These are phyloP conservation scores for Dryomyza anilis DNA, from an alignment of 2,888 invertebrate species.

Conservation along the genomic window DNA sequence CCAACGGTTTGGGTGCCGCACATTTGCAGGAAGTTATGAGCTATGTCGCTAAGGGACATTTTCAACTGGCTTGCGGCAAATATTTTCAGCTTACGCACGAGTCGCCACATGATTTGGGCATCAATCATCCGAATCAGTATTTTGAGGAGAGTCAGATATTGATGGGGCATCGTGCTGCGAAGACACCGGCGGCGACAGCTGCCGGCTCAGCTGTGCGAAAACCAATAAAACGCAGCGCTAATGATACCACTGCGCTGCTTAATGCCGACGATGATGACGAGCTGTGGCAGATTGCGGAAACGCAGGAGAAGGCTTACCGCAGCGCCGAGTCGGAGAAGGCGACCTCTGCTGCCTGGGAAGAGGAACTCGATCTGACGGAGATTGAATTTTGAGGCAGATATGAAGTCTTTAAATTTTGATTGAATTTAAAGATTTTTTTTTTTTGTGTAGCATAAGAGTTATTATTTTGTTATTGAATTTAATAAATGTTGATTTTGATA, in stretches of 20 bases:
- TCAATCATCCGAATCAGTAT: conserved; percentile 92
- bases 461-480: background rate
- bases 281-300: conserved; percentile 57
- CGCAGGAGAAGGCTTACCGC: conserved; percentile 48
- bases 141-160: conserved; percentile 80
- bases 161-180: conserved; percentile 51
- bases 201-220: conserved; percentile 20
- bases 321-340: conserved; percentile 48
- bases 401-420: background rate
- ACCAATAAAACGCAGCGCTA: conserved; percentile 26
- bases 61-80: conserved; percentile 86
- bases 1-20: conserved; percentile 68
- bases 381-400: conserved; percentile 39
- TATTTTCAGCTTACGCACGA: conserved; percentile 80
- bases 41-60: conserved; percentile 77
- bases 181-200: conserved; percentile 20
- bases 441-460: background rate
- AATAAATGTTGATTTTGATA: background rate
- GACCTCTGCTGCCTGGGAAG: conserved; percentile 54
- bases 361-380: conserved; percentile 55
- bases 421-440: background rate
- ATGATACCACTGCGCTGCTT: conserved; percentile 40
- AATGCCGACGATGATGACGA: conserved; percentile 58
- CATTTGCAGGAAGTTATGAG: conserved; percentile 75
- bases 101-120: conserved; percentile 68